phyloP scores from a whole-genome alignment of 2,888 invertebrate genomes.

The Julus scandinavius region DNA sequence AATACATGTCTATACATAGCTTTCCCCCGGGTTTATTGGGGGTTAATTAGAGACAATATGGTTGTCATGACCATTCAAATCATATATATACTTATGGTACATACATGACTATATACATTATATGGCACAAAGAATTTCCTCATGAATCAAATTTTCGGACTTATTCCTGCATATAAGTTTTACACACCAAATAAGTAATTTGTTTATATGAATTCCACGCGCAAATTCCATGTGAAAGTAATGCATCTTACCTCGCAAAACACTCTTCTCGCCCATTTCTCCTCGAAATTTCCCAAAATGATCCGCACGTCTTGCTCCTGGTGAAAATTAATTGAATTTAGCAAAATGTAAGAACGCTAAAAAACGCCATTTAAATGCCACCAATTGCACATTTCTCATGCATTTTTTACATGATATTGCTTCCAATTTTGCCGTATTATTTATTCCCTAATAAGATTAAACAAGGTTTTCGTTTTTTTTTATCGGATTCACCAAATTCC shows the following conservation, averaged over 20 bases:
- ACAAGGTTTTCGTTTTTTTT: conserved; percentile 5
- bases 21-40: too few relatives aligned
- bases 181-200: too few relatives aligned
- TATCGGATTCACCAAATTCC: conserved; percentile 6
- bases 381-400: conserved; percentile 18
- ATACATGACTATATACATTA: too few relatives aligned
- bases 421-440: not conserved
- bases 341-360: conserved; percentile 47
- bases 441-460: conserved; percentile 39
- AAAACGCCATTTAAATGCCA: conserved; percentile 18
- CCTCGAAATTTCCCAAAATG: conserved; percentile 95
- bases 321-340: conserved; percentile 41
- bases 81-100: too few relatives aligned
- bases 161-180: too few relatives aligned
- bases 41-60: too few relatives aligned
- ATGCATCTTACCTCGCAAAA: conserved; percentile 64
- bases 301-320: conserved; percentile 92
- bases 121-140: too few relatives aligned
- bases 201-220: too few relatives aligned
- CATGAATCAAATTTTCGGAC: too few relatives aligned
- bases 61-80: too few relatives aligned
- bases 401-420: conserved; percentile 16
- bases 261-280: conserved; percentile 83
- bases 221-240: not conserved
- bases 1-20: too few relatives aligned